Evolutionary conservation across 2,797 vertebrate genomes (phyloP).

Genomic region (Oophaga sylvatica): DNA sequence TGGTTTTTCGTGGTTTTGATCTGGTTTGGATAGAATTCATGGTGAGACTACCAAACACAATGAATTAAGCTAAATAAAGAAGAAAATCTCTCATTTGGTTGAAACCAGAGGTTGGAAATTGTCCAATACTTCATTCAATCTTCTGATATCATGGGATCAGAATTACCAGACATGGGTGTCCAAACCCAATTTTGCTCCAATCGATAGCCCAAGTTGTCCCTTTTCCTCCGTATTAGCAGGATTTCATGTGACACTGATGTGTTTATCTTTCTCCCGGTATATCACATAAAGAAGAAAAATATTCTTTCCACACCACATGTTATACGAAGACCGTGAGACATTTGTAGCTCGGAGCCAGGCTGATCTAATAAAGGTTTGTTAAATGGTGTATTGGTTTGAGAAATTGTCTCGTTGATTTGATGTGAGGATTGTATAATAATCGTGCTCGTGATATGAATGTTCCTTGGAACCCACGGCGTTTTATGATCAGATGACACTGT

Average conservation of each 20-base stretch:
- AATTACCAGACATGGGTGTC: not conserved
- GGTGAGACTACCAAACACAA: not conserved
- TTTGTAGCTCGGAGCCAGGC: not conserved
- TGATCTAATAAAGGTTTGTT: not conserved
- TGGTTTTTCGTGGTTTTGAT: no score
- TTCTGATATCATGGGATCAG: not conserved
- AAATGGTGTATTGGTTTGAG: not conserved
- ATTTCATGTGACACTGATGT: slow-evolving; percentile 6
- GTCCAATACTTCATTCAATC: not conserved
- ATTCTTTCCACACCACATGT: not conserved
- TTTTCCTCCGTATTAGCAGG: not conserved
- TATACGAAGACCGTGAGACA: not conserved
- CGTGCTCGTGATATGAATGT: not conserved
- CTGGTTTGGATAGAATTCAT: no score
- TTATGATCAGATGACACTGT: not conserved
- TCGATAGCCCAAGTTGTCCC: not conserved
- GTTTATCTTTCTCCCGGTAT: not conserved
- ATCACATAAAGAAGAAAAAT: slow-evolving; percentile 3
- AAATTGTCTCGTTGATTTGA: not conserved
- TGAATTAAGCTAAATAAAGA: not conserved
- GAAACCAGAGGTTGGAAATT: not conserved
- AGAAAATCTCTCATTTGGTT: not conserved
- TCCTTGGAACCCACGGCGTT: not conserved
- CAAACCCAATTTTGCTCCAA: not conserved
- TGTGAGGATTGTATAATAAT: not conserved